Conservation (phyloP, 2,113 vertebrate genomes). For the Mandrillus leucophaeus region DNA sequence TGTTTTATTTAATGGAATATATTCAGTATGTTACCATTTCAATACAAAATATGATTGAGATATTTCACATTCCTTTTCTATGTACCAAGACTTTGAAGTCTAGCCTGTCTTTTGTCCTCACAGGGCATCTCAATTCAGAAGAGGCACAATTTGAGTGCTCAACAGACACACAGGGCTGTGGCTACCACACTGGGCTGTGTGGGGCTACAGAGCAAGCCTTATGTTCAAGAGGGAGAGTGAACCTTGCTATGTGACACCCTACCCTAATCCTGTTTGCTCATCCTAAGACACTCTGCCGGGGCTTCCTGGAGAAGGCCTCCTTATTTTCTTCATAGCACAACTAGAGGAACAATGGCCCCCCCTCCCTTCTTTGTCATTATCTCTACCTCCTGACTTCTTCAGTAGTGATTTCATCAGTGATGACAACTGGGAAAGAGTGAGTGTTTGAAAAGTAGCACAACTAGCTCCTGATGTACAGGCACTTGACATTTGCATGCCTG, state of each 20-base stretch:
- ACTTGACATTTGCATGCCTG: background rate
- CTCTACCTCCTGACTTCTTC: background rate
- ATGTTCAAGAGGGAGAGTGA: background rate
- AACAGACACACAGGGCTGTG: no score
- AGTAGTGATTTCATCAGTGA: background rate
- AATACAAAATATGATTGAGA: background rate
- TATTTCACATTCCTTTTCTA: background rate
- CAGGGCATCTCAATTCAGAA: background rate
- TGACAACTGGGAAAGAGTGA: background rate
- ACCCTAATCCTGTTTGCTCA: background rate
- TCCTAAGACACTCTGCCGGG: no score
- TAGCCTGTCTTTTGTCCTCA: background rate
- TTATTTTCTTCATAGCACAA: background rate
- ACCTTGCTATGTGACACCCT: background rate
- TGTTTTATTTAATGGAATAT: background rate
- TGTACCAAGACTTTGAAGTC: background rate
- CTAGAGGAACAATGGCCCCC: background rate
- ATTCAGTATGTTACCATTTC: background rate
- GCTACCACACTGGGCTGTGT: rapidly evolving
- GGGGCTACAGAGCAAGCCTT: no score
- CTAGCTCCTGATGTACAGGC: background rate
- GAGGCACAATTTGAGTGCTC: background rate
- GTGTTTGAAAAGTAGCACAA: background rate
- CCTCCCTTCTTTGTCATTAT: background rate
- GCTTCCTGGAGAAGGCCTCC: background rate